Evolutionary conservation across 2,797 vertebrate genomes (phyloP), one percentile per base, ranked within the genome.

Genomic region (Danionella dracula): DNA sequence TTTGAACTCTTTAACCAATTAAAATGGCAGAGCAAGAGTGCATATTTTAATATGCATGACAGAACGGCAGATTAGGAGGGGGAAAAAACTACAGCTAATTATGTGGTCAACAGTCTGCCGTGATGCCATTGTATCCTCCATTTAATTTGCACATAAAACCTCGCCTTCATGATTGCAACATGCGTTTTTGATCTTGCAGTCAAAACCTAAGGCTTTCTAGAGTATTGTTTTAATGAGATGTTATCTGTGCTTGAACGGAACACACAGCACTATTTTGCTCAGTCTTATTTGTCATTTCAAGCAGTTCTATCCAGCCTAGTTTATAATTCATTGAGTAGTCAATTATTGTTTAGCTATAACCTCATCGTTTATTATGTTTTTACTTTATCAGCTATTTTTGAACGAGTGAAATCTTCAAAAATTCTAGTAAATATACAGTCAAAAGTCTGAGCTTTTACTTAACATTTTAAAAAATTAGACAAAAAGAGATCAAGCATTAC

Each of bases 1-100:
- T 81, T 77, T 76, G 81, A 86, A 85, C 78, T 81, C 78, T 85
- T 85, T 81, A 79, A 84, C 78, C 81, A 84, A 83, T 84, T 86
- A 87, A 85, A 88, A 83, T 76, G 74, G 77, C 76, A 82, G 79
- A 72, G 64, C 79, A 65, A n/a, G 80, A 78, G 78, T 29, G n/a
- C 74, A 62, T 17, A 75, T 81, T 79, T 83, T 81, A 87, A 82
- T 80, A 84, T 84, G 82, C 82, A 83, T 82, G 79, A 78, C 78
- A 81, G 79, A 85, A 78, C 73, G 79, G 70, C 66, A 74, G 68
- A 76, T 78, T 64, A 73, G 56, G 72, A 38, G 70, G 38, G 10
- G 58, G 51, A 27, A 31, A 67, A 59, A 50, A 66, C 78, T 77
- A 71, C 49, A 37, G 71, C 70, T 86, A 83, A 86, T 87, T 86